Evolutionary conservation across 2,797 vertebrate species (phyloP).

Genomic region (Zalophus californianus): DNA sequence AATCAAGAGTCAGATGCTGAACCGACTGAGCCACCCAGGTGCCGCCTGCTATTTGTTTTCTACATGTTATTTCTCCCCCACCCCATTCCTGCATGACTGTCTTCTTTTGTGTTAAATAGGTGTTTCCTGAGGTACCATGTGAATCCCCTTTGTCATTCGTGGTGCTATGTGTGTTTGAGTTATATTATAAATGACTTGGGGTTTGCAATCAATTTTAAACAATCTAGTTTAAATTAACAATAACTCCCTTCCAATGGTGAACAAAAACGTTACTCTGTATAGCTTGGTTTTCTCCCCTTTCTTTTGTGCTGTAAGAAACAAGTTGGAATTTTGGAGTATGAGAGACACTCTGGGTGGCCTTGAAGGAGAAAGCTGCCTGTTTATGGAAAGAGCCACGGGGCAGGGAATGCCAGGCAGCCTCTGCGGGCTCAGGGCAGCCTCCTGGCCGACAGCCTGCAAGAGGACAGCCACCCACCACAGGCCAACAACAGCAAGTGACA

Average conservation of each 20-base stretch:
- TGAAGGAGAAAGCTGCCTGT: neutral
- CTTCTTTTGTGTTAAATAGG: neutral
- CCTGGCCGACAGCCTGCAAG: too few relatives aligned
- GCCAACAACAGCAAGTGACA: neutral
- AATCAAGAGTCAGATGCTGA: neutral
- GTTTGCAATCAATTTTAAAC: neutral
- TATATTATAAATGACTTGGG: neutral
- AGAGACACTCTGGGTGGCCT: neutral
- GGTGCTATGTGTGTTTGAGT: neutral
- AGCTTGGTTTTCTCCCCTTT: neutral
- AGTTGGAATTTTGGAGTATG: neutral
- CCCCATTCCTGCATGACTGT: neutral
- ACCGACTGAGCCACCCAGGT: neutral
- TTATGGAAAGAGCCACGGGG: neutral
- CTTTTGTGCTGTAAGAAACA: neutral
- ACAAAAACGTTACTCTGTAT: neutral
- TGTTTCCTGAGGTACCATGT: neutral
- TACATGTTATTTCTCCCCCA: neutral
- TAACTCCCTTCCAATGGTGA: neutral
- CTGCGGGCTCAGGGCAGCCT: rapidly evolving
- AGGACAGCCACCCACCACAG: neutral
- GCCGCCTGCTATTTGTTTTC: neutral
- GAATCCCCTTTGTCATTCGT: neutral
- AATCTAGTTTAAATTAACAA: neutral
- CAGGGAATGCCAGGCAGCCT: neutral